Evolutionary conservation across 2,888 invertebrate genomes (phyloP).

Genomic region (Carabus problematicus): DNA sequence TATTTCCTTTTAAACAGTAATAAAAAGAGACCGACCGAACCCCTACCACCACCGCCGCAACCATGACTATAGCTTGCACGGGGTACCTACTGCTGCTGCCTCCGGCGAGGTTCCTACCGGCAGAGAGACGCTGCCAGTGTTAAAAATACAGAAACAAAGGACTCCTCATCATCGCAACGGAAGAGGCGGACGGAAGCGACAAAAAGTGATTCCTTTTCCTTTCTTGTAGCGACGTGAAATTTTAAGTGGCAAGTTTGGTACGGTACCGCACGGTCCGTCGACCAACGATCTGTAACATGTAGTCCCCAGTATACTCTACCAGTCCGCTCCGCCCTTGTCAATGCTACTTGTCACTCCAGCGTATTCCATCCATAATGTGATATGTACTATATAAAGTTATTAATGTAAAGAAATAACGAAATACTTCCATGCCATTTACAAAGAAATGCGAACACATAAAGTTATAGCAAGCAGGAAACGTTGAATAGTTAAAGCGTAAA

Average conservation of each 20-base stretch:
- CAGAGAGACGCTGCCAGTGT: slow-evolving; percentile 26
- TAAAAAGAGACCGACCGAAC: slow-evolving; percentile 50
- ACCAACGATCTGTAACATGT: neutral
- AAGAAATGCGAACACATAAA: too few species aligned
- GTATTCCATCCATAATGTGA: too few species aligned
- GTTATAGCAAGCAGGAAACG: too few species aligned
- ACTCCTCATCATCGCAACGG: slow-evolving; percentile 53
- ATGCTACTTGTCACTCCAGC: neutral
- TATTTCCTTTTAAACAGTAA: slow-evolving; percentile 52
- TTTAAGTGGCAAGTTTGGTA: slow-evolving; percentile 58
- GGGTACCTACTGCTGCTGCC: neutral
- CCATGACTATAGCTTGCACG: slow-evolving; percentile 27
- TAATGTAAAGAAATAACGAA: too few species aligned
- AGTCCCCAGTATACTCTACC: too few species aligned
- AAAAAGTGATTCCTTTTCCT: slow-evolving; percentile 49
- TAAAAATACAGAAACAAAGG: slow-evolving; percentile 56
- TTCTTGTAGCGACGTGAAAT: slow-evolving; percentile 50
- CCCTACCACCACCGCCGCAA: too few species aligned
- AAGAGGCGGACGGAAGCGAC: slow-evolving; percentile 51
- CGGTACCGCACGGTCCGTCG: slow-evolving; percentile 40
- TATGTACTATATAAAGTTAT: too few species aligned
- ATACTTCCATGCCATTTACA: too few species aligned
- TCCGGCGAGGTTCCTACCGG: neutral
- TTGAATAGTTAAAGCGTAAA: too few species aligned
- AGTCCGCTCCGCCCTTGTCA: slow-evolving; percentile 14